Conservation (phyloP, 2,113 vertebrate genomes). For the Sus scrofa region T2T-Sscrofa CM000829.6:71104001-71104500, state of each 20-base stretch:
- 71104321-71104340: background rate
- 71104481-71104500: conserved; percentile 16
- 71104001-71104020: background rate
- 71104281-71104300: background rate
- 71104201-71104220: background rate
- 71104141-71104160: background rate
- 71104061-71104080: background rate
- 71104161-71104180: background rate
- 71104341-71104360: background rate
- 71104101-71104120: background rate
- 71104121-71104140: background rate
- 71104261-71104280: background rate
- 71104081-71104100: background rate
- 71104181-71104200: background rate
- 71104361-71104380: conserved; percentile 25
- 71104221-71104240: background rate
- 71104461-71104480: conserved; percentile 33
- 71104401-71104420: background rate
- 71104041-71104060: background rate
- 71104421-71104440: background rate
- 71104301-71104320: background rate
- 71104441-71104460: background rate
- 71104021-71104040: background rate
- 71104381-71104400: background rate
- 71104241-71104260: background rate